Evolutionary conservation across 2,113 vertebrate genomes (phyloP).

Genomic region (Nansenia antarctica): DNA sequence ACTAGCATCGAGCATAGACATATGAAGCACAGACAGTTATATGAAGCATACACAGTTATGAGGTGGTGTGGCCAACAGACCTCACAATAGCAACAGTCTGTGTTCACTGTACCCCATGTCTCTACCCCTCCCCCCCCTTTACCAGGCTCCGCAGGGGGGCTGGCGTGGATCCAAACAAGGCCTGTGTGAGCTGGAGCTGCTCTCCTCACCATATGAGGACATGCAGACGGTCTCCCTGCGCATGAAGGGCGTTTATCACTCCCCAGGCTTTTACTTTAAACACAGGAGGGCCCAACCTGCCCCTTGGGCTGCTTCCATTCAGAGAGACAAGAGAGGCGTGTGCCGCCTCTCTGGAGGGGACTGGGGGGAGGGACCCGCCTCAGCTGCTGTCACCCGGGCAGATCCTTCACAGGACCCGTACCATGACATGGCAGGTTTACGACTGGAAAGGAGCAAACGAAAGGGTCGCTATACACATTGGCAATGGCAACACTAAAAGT

Average conservation of each 20-base stretch:
- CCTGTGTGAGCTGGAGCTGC: slow-evolving; percentile 9
- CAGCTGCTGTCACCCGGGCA: slow-evolving; percentile 32
- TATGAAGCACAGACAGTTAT: too few species aligned
- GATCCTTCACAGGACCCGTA: slow-evolving; percentile 3
- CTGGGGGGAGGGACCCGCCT: slow-evolving; percentile 21
- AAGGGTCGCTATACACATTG: neutral
- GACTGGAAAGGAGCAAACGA: neutral
- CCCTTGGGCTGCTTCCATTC: slow-evolving; percentile 14
- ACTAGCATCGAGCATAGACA: too few species aligned
- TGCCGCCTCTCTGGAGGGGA: neutral
- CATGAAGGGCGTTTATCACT: slow-evolving; percentile 39
- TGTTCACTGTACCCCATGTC: neutral
- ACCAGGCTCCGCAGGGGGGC: slow-evolving; percentile 21
- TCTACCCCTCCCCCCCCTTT: slow-evolving; percentile 15
- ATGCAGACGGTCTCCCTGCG: slow-evolving; percentile 10
- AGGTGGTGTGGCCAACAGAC: neutral
- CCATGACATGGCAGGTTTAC: slow-evolving; percentile 9
- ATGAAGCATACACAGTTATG: too few species aligned
- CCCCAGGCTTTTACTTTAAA: slow-evolving; percentile 25
- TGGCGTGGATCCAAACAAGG: slow-evolving; percentile 26
- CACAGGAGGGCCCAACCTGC: slow-evolving; percentile 6
- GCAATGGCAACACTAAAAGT: neutral
- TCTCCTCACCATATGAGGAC: slow-evolving; percentile 51
- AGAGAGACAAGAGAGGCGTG: slow-evolving; percentile 21
- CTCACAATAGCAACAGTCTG: neutral